These are phyloP conservation scores for Ibycter americanus DNA, from an alignment of 2,797 vertebrate genomes.

Conservation along the genomic window DNA sequence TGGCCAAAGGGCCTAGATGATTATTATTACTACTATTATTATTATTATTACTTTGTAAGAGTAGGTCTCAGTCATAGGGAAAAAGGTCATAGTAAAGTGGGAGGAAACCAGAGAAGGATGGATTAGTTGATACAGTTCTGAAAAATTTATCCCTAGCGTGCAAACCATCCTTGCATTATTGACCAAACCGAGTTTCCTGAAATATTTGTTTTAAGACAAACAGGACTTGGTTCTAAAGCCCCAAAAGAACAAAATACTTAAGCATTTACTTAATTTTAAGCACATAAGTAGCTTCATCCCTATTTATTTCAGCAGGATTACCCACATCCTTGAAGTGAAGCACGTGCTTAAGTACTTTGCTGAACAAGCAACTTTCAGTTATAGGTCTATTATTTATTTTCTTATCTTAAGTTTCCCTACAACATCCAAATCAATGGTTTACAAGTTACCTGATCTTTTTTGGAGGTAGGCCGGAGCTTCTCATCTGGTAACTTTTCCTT, in stretches of 20 bases:
- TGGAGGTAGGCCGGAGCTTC: constrained; percentile 68
- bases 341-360: neutral
- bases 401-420: neutral
- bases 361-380: neutral
- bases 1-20: constrained; percentile 20
- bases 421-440: neutral
- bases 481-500: constrained; percentile 78
- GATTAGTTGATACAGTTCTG: neutral
- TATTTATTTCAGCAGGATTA: constrained; percentile 25
- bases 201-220: constrained; percentile 20
- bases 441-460: constrained; percentile 79
- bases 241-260: neutral
- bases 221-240: neutral
- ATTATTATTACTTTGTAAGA: neutral
- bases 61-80: constrained; percentile 1
- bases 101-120: constrained; percentile 38
- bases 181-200: neutral
- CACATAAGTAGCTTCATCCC: neutral
- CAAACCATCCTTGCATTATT: neutral
- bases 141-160: constrained; percentile 1
- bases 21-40: neutral
- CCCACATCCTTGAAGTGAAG: neutral
- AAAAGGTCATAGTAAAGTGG: constrained; percentile 36
- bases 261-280: neutral
- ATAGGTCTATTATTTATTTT: neutral